phyloP scores from a whole-genome alignment of 2,797 vertebrate species.

The Galago senegalensis region DNA sequence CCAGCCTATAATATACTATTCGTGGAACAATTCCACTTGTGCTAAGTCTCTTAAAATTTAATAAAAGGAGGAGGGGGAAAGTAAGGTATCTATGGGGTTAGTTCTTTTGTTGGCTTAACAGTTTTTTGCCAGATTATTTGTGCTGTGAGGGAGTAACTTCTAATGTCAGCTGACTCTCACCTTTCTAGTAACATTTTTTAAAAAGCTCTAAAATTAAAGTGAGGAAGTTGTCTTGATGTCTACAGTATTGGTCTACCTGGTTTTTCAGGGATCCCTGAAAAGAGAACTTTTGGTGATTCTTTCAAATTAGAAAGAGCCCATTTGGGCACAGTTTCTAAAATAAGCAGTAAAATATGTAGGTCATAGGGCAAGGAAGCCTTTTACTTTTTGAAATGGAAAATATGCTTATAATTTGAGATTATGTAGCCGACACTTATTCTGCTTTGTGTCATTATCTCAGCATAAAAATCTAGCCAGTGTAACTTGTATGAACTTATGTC shows the following conservation, averaged over 20 bases:
- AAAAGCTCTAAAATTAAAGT: not conserved
- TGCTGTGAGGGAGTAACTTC: not conserved
- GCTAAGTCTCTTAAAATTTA: not conserved
- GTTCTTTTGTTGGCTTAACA: not conserved
- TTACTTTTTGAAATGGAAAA: conserved; percentile 50
- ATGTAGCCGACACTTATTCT: not conserved
- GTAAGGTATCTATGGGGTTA: not conserved
- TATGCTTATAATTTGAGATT: not conserved
- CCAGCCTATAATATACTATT: not conserved
- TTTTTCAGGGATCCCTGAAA: conserved; percentile 16
- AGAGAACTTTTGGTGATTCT: conserved; percentile 38
- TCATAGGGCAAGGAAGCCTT: not conserved
- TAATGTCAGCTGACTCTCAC: conserved; percentile 5
- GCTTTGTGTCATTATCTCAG: conserved; percentile 7
- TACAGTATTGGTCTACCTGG: not conserved
- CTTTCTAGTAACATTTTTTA: not conserved
- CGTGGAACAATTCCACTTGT: not conserved
- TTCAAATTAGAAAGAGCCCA: conserved; percentile 24
- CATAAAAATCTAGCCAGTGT: not conserved
- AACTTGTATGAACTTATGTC: not conserved
- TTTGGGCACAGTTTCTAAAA: not conserved
- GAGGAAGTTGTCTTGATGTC: not conserved
- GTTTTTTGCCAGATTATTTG: not conserved
- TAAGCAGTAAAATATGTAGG: not conserved
- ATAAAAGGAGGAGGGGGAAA: not conserved